phyloP scores from a whole-genome alignment of 2,113 vertebrate species.

The Hippocampus mohnikei region DNA sequence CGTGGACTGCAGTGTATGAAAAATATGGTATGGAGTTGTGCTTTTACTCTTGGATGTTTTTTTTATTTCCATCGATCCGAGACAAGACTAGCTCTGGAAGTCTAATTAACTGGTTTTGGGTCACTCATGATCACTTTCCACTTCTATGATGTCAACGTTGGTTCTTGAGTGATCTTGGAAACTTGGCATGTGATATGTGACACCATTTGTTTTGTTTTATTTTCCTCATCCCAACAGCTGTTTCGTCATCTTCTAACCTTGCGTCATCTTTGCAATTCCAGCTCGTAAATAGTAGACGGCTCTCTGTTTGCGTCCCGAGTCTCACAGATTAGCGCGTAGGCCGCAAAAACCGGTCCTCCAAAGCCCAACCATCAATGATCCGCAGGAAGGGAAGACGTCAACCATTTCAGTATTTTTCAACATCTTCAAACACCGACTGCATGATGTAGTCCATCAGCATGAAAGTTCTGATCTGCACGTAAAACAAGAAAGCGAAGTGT shows the following conservation, averaged over 20 bases:
- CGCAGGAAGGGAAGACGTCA: conserved; percentile 49
- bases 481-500: conserved; percentile 54
- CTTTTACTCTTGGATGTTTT: neutral
- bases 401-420: conserved; percentile 35
- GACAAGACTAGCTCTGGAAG: neutral
- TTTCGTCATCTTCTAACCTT: neutral
- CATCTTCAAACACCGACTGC: conserved; percentile 56
- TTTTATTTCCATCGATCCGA: neutral
- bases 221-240: neutral
- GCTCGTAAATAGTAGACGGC: neutral
- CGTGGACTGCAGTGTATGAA: neutral
- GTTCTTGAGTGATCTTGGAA: conserved; percentile 1
- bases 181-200: neutral
- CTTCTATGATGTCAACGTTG: conserved; percentile 7
- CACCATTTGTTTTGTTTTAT: neutral
- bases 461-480: conserved; percentile 68
- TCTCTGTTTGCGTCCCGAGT: conserved; percentile 24
- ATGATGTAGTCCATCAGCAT: conserved; percentile 73
- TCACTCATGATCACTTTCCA: conserved; percentile 10
- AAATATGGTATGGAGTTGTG: neutral
- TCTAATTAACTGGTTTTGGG: neutral
- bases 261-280: neutral
- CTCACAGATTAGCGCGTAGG: conserved; percentile 14
- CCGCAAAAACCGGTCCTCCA: conserved; percentile 11
- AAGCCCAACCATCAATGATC: conserved; percentile 29